Conservation (phyloP, 2,113 vertebrate species). For the Zingel zingel region DNA sequence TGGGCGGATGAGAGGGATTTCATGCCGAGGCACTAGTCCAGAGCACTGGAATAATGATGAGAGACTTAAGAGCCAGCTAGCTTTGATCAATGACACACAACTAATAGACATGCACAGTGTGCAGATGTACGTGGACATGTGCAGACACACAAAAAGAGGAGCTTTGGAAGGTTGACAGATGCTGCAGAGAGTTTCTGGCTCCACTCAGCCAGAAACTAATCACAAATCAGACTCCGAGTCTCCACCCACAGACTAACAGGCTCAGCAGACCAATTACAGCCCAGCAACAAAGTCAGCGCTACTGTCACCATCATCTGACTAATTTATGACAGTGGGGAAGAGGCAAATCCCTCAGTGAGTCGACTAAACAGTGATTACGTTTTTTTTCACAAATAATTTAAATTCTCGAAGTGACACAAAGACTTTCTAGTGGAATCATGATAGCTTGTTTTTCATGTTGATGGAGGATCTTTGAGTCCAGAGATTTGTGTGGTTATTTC, state of each 20-base stretch:
- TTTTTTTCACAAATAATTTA: not conserved
- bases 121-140: constrained; percentile 9
- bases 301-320: constrained; percentile 56
- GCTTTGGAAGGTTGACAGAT: constrained; percentile 41
- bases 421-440: not conserved
- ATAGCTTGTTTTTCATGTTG: constrained; percentile 1
- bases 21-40: constrained; percentile 18
- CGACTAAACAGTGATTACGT: constrained; percentile 3
- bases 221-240: constrained; percentile 50
- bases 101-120: constrained; percentile 42
- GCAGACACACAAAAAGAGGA: not conserved
- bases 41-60: constrained; percentile 59
- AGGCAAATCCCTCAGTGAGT: constrained; percentile 20
- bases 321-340: constrained; percentile 52
- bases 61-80: constrained; percentile 48
- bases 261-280: constrained; percentile 74
- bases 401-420: not conserved
- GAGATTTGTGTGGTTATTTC: not conserved
- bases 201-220: constrained; percentile 55
- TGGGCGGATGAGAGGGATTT: constrained; percentile 31
- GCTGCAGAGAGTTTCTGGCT: constrained; percentile 38
- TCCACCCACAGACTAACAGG: constrained; percentile 57
- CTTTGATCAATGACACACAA: constrained; percentile 67
- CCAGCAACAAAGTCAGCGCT: constrained; percentile 40
- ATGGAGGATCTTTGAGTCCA: not conserved